Evolutionary conservation across 1,140 invertebrate species (phyloP).

Genomic region (Pomacea maculata): DNA sequence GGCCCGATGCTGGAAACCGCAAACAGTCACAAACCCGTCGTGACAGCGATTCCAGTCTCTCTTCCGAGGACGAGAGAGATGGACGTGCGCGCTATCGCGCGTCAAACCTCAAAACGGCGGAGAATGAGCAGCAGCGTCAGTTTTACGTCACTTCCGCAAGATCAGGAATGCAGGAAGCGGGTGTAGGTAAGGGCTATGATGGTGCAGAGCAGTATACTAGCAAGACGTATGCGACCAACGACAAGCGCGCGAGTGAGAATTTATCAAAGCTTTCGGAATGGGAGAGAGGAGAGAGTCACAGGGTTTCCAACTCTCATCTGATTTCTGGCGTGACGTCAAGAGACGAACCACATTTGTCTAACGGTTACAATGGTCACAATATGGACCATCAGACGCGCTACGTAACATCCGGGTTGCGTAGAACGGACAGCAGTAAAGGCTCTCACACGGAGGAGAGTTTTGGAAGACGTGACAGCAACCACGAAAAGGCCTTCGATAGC

Average conservation of each 20-base stretch:
- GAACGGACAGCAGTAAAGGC: not conserved
- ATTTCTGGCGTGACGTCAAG: too few species aligned
- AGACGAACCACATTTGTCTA: too few species aligned
- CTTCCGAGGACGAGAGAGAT: slow-evolving; percentile 6
- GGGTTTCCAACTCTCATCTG: too few species aligned
- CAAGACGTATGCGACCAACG: too few species aligned
- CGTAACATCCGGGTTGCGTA: not conserved
- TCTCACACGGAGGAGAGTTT: not conserved
- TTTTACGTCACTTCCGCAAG: not conserved
- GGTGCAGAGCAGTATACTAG: too few species aligned
- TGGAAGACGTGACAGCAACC: too few species aligned
- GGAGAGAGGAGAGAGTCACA: too few species aligned
- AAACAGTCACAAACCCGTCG: not conserved
- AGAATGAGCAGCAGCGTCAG: not conserved
- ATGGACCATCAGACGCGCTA: not conserved
- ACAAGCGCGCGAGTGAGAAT: too few species aligned
- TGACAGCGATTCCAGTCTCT: slow-evolving; percentile 15
- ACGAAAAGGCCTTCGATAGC: too few species aligned
- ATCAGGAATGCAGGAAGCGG: not conserved
- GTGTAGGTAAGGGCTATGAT: too few species aligned
- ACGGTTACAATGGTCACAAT: too few species aligned
- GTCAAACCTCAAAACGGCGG: not conserved
- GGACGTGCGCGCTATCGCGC: not conserved
- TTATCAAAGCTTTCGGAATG: too few species aligned
- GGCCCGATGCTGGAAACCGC: not conserved